These are phyloP conservation scores for Xiphorhynchus elegans DNA, from an alignment of 2,113 vertebrate species.

Conservation along the genomic window DNA sequence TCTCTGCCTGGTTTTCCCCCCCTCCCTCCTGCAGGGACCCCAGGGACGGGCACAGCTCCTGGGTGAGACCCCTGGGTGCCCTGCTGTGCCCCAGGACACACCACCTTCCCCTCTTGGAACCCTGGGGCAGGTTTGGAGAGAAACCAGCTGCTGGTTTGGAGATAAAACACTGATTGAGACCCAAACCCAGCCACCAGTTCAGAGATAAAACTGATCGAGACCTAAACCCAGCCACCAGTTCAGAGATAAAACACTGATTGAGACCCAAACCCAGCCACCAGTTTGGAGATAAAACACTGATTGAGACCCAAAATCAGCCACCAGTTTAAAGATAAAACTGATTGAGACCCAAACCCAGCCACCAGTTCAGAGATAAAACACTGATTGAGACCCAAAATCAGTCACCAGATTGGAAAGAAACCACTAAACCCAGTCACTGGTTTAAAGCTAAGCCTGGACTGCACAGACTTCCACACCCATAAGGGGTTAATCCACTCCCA, in stretches of 20 bases:
- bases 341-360: no score
- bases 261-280: no score
- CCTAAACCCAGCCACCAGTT: background rate
- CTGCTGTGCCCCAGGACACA: background rate
- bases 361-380: background rate
- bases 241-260: background rate
- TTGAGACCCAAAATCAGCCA: no score
- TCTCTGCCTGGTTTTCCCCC: background rate
- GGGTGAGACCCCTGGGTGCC: background rate
- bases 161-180: background rate
- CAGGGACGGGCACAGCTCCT: rapidly evolving
- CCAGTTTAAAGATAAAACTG: background rate
- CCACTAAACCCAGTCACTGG: background rate
- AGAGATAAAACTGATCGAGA: no score
- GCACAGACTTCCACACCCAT: rapidly evolving
- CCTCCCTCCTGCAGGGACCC: background rate
- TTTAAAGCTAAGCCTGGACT: background rate
- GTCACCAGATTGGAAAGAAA: background rate
- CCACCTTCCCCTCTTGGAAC: background rate
- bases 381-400: rapidly evolving
- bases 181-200: no score
- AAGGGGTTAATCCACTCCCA: background rate
- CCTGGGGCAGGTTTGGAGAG: rapidly evolving
- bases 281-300: background rate
- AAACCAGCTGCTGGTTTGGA: background rate